Percentiles rank a stretch among this genome's conserved stretches.
These are phyloP conservation scores for Xylota sylvarum DNA, from an alignment of 2,888 invertebrate species.

Conservation along the genomic window DNA sequence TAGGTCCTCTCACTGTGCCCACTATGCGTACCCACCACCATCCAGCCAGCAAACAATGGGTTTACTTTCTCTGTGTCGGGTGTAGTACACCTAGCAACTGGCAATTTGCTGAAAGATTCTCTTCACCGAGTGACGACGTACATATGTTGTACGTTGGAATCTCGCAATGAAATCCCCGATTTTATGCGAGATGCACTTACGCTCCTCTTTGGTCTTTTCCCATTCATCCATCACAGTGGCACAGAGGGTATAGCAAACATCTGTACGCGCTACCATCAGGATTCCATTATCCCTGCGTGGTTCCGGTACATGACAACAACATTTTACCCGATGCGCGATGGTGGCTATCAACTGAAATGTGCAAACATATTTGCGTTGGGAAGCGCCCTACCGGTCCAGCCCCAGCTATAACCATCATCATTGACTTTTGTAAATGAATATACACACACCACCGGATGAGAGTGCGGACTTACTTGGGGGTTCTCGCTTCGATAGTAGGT, in stretches of 20 bases:
- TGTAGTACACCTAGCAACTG: not conserved
- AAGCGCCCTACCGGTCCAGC: not conserved
- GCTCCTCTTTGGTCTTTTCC: constrained; percentile 50
- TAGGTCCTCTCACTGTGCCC: too few relatives aligned
- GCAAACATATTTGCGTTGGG: constrained; percentile 61
- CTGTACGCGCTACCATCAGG: constrained; percentile 30
- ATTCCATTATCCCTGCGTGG: constrained; percentile 57
- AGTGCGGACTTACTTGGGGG: constrained; percentile 44
- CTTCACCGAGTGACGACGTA: not conserved
- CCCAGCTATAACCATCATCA: constrained; percentile 17
- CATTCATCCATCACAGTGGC: constrained; percentile 34
- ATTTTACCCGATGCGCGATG: constrained; percentile 8
- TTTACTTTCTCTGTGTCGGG: too few relatives aligned
- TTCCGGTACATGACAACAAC: constrained; percentile 42
- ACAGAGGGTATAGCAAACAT: constrained; percentile 44
- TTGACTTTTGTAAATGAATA: constrained; percentile 57
- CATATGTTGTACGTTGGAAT: too few relatives aligned
- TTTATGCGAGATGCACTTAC: constrained; percentile 53
- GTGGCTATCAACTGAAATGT: constrained; percentile 52
- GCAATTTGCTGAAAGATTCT: constrained; percentile 16
- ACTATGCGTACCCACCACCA: too few relatives aligned
- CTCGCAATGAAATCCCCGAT: constrained; percentile 43
- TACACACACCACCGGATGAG: constrained; percentile 37
- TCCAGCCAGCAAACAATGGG: not conserved
- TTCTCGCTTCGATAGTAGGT: constrained; percentile 54